Evolutionary conservation across 2,113 vertebrate genomes (phyloP).

Genomic region (Syrrhaptes paradoxus): DNA sequence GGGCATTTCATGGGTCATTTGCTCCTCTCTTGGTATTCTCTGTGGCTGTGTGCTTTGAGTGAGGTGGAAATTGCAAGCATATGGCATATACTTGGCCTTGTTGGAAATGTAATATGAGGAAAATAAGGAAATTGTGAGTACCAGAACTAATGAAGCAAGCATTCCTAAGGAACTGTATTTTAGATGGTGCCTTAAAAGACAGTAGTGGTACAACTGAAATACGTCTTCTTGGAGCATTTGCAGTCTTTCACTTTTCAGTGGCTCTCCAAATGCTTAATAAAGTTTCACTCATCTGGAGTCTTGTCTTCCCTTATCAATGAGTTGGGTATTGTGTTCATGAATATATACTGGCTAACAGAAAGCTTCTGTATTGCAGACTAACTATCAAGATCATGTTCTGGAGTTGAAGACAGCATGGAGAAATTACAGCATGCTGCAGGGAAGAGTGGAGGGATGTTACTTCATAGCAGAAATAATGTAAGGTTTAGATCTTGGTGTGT

Average conservation of each 20-base stretch:
- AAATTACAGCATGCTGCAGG: background rate
- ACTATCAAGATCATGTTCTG: background rate
- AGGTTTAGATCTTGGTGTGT: background rate
- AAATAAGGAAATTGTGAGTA: background rate
- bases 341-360: background rate
- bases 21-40: background rate
- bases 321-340: background rate
- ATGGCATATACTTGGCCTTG: background rate
- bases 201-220: background rate
- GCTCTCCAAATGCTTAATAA: background rate
- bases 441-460: fast-evolving
- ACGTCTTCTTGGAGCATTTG: background rate
- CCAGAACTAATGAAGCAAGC: background rate
- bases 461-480: background rate
- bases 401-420: background rate
- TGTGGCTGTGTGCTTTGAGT: background rate
- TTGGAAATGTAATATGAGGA: background rate
- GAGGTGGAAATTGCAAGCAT: background rate
- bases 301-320: background rate
- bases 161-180: background rate
- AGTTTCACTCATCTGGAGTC: background rate
- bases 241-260: background rate
- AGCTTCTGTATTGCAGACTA: background rate
- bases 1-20: background rate
- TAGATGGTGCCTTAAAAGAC: background rate